Base-by-base conservation (phyloP, 2,113 vertebrate species). In the Dolichotis patagonum region DNA sequence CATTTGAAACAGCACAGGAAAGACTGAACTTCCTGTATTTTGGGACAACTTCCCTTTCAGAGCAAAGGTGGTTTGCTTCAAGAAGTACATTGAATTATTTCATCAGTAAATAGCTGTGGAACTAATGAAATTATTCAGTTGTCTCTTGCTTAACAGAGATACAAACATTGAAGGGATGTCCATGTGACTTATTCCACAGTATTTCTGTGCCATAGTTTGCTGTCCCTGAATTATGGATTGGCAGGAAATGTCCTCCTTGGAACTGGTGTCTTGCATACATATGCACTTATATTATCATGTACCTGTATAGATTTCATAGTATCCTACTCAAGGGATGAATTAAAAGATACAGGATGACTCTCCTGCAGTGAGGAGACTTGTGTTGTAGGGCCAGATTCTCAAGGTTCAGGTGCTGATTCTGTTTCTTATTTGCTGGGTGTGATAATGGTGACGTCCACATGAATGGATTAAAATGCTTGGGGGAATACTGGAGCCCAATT, bases 331-430 rank as follows among this genome's bases (percentile, higher is more conserved):
- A 49, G 4, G 13, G 4, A 0, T 28, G 13, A 38, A 38, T 32
- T 12, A 54, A 10, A 84, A 94, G 30, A 7, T 5, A 2, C 6
- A n/a, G 35, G 17, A 1, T 14, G 20, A 1, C 1, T 14, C 7
- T 3, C 24, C 3, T 26, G 26, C 22, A 43, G 28, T 24, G 26
- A 5, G 6, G 30, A 43, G 43, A 60, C 58, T 17, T 2, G 22
- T 14, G 0, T 17, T 10, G 0, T 4, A 46, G 32, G 52, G 4
- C 5, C 0, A 0, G 5, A 5, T 5, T 11, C 16, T 46, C 5
- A 30, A 22, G 26, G 20, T 28, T 22, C 14, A 6, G 30, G 8
- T 8, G 7, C 56, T 46, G 17, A 13, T 9, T 58, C 60, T 58
- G 19, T 43, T 41, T n/a, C 43, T 24, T 5, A 1, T 22, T 4